Base-by-base conservation (phyloP, 2,113 vertebrate genomes). In the Psophia crepitans region DNA sequence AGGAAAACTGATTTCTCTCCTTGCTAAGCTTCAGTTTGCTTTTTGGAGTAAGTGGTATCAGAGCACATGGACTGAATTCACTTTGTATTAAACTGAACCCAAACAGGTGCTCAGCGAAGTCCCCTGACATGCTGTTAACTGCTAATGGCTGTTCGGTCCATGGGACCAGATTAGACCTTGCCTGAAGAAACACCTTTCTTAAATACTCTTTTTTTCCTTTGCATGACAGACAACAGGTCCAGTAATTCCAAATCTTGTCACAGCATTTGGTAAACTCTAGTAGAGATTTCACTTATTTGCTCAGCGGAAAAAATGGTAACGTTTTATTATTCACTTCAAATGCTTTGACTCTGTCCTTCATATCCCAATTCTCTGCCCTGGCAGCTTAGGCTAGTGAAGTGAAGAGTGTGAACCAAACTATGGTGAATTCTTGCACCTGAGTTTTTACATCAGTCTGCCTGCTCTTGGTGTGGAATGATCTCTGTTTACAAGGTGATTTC, bases 91-190 rank as follows among this genome's bases (percentile, higher is more conserved):
- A 90, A 28, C 32, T 63, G 48, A 86, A 48, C 21, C 56, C 37
- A 32, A 35, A 5, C 18, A 39, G 18, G 19, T 44, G 61, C n/a
- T 71, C 75, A 13, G 27, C 28, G 56, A 71, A n/a, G 13, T 21
- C 33, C 26, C 35, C 24, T 39, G 74, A 18, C 6, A 1, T n/a
- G 43, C 71, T 71, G 24, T 35, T 30, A 74, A 11, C 33, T 24
- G 15, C 27, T 28, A 43, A 2, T 6, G 41, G 37, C 33, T 9
- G 0, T 27, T 22, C 12, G 27, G 9, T 15, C 46, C 43, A 5
- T 13, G 63, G 22, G 16, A 32, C 17, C 24, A 54, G 61, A 19
- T 49, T 21, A 80, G 48, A 44, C 20, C 39, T 51, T 53, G 37
- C 51, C 54, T 81, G 21, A 66, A 88, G 8, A 41, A 75, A 11